phyloP scores from a whole-genome alignment of 2,888 invertebrate species.

The Calameuta filiformis region DNA sequence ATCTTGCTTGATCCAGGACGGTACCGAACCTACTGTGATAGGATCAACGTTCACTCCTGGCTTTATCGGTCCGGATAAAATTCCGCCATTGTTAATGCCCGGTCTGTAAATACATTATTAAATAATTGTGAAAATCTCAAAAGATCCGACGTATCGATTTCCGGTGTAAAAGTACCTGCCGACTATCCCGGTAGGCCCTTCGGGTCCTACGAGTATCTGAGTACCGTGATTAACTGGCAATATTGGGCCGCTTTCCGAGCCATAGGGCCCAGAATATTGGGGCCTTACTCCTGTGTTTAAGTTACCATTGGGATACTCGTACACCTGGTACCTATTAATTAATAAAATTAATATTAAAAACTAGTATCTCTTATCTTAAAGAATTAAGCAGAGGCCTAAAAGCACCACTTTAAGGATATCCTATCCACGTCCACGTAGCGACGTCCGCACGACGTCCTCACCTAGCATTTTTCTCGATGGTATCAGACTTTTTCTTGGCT shows the following conservation, averaged over 20 bases:
- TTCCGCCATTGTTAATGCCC: background rate
- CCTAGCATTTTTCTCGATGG: conserved; percentile 29
- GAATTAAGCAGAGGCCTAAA: background rate
- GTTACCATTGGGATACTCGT: conserved; percentile 27
- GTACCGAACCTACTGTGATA: conserved; percentile 63
- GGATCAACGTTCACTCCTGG: conserved; percentile 19
- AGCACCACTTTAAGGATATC: background rate
- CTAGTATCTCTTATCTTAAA: background rate
- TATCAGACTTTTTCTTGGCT: conserved; percentile 25
- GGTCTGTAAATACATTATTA: background rate
- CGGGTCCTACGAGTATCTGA: conserved; percentile 65
- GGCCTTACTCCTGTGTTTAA: conserved; percentile 23
- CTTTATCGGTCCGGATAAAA: conserved; percentile 7
- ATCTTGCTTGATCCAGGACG: conserved; percentile 60
- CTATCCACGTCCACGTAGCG: background rate
- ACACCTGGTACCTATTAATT: conserved; percentile 34
- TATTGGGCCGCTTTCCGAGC: conserved; percentile 53
- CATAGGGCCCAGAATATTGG: conserved; percentile 46
- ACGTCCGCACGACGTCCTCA: conserved; percentile 16
- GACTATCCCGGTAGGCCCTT: conserved; percentile 70
- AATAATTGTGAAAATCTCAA: conserved; percentile 21
- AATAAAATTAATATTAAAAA: background rate
- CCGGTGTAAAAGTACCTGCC: conserved; percentile 51
- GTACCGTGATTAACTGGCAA: conserved; percentile 35
- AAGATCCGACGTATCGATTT: background rate